Evolutionary conservation across 37 sponge, comb jelly and placozoan genomes (phyloP).

Genomic region (Cliona cf. orientalis): DNA sequence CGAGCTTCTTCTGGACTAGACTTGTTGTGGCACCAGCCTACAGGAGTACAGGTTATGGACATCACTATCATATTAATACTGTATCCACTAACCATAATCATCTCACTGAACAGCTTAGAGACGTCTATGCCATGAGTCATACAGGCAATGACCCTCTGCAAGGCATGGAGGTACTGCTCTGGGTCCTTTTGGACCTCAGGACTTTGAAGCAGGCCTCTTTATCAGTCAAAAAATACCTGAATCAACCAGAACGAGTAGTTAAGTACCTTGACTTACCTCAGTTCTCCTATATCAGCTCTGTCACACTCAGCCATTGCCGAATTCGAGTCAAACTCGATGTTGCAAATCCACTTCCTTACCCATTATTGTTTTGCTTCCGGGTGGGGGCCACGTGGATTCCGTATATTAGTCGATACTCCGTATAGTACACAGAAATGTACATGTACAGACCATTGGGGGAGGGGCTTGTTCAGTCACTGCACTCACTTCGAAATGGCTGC

Average conservation of each 20-base stretch:
- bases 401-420: too few species aligned
- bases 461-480: too few species aligned
- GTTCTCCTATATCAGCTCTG: neutral
- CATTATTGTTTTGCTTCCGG: too few species aligned
- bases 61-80: neutral
- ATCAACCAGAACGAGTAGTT: neutral
- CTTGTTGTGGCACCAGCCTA: constrained; percentile 83
- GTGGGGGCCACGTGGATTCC: too few species aligned
- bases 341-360: too few species aligned
- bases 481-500: too few species aligned
- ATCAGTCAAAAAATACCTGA: too few species aligned
- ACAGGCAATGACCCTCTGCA: constrained; percentile 89
- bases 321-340: too few species aligned
- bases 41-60: neutral
- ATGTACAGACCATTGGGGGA: too few species aligned
- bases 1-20: constrained; percentile 95
- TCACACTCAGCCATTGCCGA: neutral
- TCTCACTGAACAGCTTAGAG: constrained; percentile 91
- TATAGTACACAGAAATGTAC: too few species aligned
- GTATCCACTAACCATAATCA: constrained; percentile 87
- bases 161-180: constrained; percentile 61
- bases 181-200: constrained; percentile 79
- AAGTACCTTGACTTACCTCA: neutral
- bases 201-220: constrained; percentile 65
- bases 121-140: constrained; percentile 93